Evolutionary conservation across 2,888 invertebrate species (phyloP).

Genomic region (Drosophila histrio): DNA sequence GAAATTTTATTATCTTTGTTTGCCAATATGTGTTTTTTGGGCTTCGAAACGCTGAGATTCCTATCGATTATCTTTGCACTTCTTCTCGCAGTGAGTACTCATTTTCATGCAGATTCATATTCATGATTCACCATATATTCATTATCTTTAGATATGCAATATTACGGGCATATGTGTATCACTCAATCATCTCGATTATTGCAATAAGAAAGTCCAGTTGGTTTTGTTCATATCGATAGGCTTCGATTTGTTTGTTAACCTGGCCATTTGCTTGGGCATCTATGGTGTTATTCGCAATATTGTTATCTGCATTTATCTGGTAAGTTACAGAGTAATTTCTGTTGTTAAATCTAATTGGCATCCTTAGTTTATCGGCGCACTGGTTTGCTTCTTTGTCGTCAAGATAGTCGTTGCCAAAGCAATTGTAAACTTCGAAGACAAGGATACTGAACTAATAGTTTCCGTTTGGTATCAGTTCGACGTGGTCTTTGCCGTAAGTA

Average conservation of each 20-base stretch:
- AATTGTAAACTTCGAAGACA: neutral
- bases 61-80: neutral
- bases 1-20: neutral
- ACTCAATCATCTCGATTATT: neutral
- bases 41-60: neutral
- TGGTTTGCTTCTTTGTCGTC: slow-evolving; percentile 19
- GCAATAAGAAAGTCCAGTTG: neutral
- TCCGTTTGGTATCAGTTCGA: slow-evolving; percentile 19
- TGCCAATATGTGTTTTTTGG: slow-evolving; percentile 23
- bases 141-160: slow-evolving; percentile 18
- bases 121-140: neutral
- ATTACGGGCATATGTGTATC: slow-evolving; percentile 5
- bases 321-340: neutral
- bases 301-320: slow-evolving; percentile 13
- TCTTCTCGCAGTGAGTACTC: slow-evolving; percentile 24
- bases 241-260: slow-evolving; percentile 13
- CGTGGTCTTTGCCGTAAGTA: slow-evolving; percentile 31
- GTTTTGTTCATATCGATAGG: slow-evolving; percentile 6
- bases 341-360: neutral
- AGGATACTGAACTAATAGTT: neutral
- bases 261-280: slow-evolving; percentile 21
- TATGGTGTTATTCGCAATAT: slow-evolving; percentile 10
- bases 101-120: neutral
- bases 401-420: slow-evolving; percentile 31
- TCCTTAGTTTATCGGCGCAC: slow-evolving; percentile 20